A percentile compares a stretch with the other conserved stretches of the same genome.
These are phyloP conservation scores for Stenichneumon culpator DNA, from an alignment of 2,888 invertebrate genomes.

Conservation along the genomic window DNA sequence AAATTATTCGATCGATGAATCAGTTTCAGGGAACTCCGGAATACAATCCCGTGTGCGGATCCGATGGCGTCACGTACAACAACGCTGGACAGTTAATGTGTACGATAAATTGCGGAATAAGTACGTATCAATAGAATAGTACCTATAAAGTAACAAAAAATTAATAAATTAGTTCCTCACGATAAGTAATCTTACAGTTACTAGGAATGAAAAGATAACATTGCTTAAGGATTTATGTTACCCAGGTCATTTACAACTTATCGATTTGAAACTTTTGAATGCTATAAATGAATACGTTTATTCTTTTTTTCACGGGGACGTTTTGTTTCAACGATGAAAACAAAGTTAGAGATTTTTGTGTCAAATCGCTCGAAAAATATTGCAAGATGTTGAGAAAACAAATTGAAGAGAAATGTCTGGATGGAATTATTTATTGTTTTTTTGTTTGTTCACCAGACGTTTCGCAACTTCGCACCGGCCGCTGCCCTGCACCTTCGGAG, in stretches of 20 bases:
- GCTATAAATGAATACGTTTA: too few relatives aligned
- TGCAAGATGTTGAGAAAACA: too few relatives aligned
- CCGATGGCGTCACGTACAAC: conserved; percentile 71
- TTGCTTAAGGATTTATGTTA: neutral
- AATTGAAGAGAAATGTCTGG: too few relatives aligned
- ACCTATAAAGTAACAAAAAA: too few relatives aligned
- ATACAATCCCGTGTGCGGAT: conserved; percentile 81
- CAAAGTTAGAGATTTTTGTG: too few relatives aligned
- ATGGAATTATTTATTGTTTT: neutral
- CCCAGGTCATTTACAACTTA: too few relatives aligned
- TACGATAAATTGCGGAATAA: conserved; percentile 74
- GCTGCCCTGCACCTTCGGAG: neutral
- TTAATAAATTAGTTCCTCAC: too few relatives aligned
- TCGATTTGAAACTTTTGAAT: too few relatives aligned
- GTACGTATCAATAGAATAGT: conserved; percentile 66
- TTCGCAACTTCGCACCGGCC: conserved; percentile 43
- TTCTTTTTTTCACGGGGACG: too few relatives aligned
- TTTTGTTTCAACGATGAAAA: too few relatives aligned
- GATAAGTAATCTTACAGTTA: neutral
- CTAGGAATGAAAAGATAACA: neutral
- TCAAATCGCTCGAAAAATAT: too few relatives aligned
- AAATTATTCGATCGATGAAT: neutral
- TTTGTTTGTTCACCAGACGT: conserved; percentile 63
- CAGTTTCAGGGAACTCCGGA: conserved; percentile 73
- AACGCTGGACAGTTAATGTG: conserved; percentile 77